Evolutionary conservation across 2,113 vertebrate genomes (phyloP).

Genomic region (Neoarius graeffei): DNA sequence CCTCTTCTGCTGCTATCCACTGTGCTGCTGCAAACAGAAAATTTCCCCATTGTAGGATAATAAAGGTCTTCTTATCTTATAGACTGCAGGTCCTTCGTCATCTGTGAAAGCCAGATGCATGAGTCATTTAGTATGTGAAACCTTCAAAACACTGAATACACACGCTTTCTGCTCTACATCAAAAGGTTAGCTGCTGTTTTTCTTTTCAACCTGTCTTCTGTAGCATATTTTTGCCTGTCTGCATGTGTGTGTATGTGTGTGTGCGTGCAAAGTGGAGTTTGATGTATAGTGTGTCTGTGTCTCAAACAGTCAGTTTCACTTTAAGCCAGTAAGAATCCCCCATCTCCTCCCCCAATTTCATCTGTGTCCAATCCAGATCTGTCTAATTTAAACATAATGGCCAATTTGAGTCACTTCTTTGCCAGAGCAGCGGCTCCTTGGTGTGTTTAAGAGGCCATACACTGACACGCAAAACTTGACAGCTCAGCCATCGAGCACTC

Average conservation of each 20-base stretch:
- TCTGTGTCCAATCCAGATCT: slow-evolving; percentile 25
- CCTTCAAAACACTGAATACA: slow-evolving; percentile 37
- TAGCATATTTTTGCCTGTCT: not conserved
- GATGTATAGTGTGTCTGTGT: slow-evolving; percentile 28
- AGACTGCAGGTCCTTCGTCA: slow-evolving; percentile 42
- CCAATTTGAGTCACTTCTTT: slow-evolving; percentile 33
- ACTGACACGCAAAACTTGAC: slow-evolving; percentile 24
- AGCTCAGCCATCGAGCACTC: slow-evolving; percentile 24
- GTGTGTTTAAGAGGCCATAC: slow-evolving; percentile 27
- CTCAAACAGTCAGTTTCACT: slow-evolving; percentile 45
- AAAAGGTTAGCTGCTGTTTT: slow-evolving; percentile 55
- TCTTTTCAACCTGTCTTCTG: slow-evolving; percentile 37
- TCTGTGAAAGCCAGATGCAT: slow-evolving; percentile 21
- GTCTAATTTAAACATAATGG: slow-evolving; percentile 45
- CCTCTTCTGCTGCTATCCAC: too few relatives aligned
- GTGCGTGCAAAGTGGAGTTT: slow-evolving; percentile 24
- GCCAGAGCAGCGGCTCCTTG: slow-evolving; percentile 31
- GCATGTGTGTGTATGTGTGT: slow-evolving; percentile 31
- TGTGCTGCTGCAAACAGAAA: too few relatives aligned
- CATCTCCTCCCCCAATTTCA: not conserved
- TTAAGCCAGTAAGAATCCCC: slow-evolving; percentile 26
- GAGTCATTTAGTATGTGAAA: slow-evolving; percentile 40
- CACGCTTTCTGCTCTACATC: slow-evolving; percentile 32
- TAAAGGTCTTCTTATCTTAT: not conserved
- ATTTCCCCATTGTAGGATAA: too few relatives aligned